Evolutionary conservation across 2,888 invertebrate species (phyloP).

Genomic region (Phlogophora meticulosa): DNA sequence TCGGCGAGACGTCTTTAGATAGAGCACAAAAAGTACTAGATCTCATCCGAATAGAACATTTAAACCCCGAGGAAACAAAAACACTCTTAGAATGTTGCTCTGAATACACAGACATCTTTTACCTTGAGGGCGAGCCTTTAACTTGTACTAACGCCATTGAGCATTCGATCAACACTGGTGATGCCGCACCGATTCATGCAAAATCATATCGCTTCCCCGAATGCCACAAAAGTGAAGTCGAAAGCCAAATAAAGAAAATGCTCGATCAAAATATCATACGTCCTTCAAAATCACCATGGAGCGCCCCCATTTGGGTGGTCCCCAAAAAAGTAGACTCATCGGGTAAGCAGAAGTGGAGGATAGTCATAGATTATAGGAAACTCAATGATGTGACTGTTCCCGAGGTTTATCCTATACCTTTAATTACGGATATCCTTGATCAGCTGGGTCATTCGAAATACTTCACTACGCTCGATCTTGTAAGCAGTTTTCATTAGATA

Average conservation of each 20-base stretch:
- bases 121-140: slow-evolving; percentile 1
- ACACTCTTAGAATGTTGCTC: slow-evolving; percentile 9
- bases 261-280: slow-evolving; percentile 3
- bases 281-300: slow-evolving; percentile 11
- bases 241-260: slow-evolving; percentile 6
- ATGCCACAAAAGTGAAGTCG: slow-evolving; percentile 7
- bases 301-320: too few relatives aligned
- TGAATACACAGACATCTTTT: slow-evolving; percentile 1
- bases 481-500: slow-evolving; percentile 2
- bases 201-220: slow-evolving; percentile 3
- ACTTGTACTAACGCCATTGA: slow-evolving; percentile 1
- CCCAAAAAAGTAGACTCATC: slow-evolving; percentile 11
- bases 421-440: slow-evolving; percentile 15
- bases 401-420: slow-evolving; percentile 15
- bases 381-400: slow-evolving; percentile 13
- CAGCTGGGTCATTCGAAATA: slow-evolving; percentile 14
- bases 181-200: not conserved
- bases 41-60: slow-evolving; percentile 11
- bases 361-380: slow-evolving; percentile 12
- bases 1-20: not conserved
- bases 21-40: slow-evolving; percentile 10
- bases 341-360: slow-evolving; percentile 7
- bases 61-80: slow-evolving; percentile 9
- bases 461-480: slow-evolving; percentile 9
- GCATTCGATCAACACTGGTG: too few relatives aligned